Evolutionary conservation across 2,113 vertebrate species (phyloP), one percentile per base, ranked within the genome.

Genomic region (Pyxicephalus adspersus): DNA sequence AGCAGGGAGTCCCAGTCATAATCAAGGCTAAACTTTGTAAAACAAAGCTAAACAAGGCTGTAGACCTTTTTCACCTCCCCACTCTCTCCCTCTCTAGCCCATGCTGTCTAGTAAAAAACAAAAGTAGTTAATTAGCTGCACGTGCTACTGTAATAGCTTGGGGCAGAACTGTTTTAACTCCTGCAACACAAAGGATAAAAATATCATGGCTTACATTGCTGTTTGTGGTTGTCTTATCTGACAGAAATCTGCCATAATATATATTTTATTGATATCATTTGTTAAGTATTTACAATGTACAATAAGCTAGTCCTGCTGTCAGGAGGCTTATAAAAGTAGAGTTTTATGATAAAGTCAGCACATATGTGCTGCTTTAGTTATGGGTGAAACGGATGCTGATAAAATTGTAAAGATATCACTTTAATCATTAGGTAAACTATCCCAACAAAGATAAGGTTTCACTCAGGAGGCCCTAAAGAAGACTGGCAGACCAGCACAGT

Each of bases 261-360:
- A 60, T 38, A 74, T 55, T 74, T 74, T 58, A 60, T 74, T 54
- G 71, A 34, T 74, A 38, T 58, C 19, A 74, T 74, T 74, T 58
- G 71, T 55, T 74, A 74, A 74, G 71, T 74, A 58, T 74, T 74
- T 74, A 74, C 71, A 58, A 55, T 74, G 29, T 60, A 74, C 28
- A 57, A 22, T 38, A 57, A 38, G 70, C 52, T 73, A 73, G 28
- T 74, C 71, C 38, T 17, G 28, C 58, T 58, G 71, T 60, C 71
- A 74, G 71, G 71, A 55, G 29, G 52, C 34, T 58, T 15, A 5
- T 58, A 60, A 28, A 45, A 38, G 25, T 74, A 58, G 28, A 55
- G 26, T 72, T 45, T 28, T 55, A 54, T 72, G 28, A 72, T 72
- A 26, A 29, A n/a, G 50, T 19, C 25, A n/a, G 68, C 50, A 72